Evolutionary conservation across 2,113 vertebrate genomes (phyloP), one percentile per base, ranked within the genome.

Genomic region (Seriola rivoliana): DNA sequence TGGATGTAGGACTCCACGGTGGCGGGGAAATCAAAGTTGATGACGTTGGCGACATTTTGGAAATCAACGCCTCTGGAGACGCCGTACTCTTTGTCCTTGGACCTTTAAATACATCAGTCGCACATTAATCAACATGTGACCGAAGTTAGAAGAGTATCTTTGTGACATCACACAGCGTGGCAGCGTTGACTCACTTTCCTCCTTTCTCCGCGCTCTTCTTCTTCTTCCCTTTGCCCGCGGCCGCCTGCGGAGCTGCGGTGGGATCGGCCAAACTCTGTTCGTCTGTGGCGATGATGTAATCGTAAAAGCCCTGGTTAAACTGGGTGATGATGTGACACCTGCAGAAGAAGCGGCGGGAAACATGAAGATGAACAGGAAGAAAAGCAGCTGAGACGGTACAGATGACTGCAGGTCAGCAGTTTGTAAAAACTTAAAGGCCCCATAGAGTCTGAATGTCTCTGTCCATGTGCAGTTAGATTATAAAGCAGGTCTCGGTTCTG

Each of bases 261-360:
- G 94, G 90, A 4, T 92, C 79, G 0, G 85, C 90, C 38, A 97
- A 64, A 1, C 85, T 90, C 66, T 96, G 95, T 12, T 97, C 96
- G 0, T 99, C 98, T 0, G 98, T 96, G 48, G 98, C 97, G 68
- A 99, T 97, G 78, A 99, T 96, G 88, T 95, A 97, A 69, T 97
- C 96, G 0, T 98, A 99, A 81, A 98, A 95, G 1, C 98, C 97
- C 3, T 95, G 96, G 85, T 99, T 99, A 65, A 98, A 99, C 95
- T 99, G 98, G 0, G 93, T 92, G 80, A 99, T 97, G 92, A 99
- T 97, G 86, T 99, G 98, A 85, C 96, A 96, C 93, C 98, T 99
- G 74, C 48, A 17, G 46, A 0, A 1, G n/a, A 2, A 32, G 19
- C 2, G 9, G n/a, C 7, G 4, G 4, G 12, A 59, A 32, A 48